These are phyloP conservation scores for Agrenia bidenticulata DNA, from an alignment of 2,888 invertebrate genomes.

Conservation along the genomic window DNA sequence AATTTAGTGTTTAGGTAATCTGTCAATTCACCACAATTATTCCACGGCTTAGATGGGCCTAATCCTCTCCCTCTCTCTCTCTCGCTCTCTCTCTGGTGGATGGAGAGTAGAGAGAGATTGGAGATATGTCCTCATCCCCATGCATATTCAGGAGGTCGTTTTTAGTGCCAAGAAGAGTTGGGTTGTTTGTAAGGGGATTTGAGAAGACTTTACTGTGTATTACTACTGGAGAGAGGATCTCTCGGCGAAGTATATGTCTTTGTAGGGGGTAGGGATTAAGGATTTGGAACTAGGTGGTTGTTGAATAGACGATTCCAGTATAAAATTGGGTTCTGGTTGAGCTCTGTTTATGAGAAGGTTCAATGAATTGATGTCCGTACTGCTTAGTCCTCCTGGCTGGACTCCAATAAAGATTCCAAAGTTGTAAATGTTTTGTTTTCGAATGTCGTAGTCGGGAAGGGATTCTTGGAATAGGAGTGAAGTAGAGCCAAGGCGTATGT, in stretches of 20 bases:
- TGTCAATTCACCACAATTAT: slow-evolving; percentile 34
- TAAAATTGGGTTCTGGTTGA: neutral
- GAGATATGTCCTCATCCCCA: neutral
- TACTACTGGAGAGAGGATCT: no score
- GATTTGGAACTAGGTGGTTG: neutral
- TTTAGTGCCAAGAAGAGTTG: neutral
- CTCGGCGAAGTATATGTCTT: neutral
- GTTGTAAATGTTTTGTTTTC: neutral
- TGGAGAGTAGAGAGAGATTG: no score
- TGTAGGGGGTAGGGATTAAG: neutral
- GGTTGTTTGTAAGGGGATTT: neutral
- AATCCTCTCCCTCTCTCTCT: neutral
- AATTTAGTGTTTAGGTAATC: slow-evolving; percentile 34
- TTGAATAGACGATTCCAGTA: neutral
- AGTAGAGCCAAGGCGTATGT: no score
- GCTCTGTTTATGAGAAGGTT: neutral
- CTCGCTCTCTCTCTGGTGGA: no score
- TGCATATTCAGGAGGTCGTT: slow-evolving; percentile 3
- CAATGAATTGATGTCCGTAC: slow-evolving; percentile 1
- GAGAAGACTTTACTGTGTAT: neutral
- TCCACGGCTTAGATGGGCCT: slow-evolving; percentile 1
- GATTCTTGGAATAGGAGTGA: no score
- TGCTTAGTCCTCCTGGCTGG: neutral
- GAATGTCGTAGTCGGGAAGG: neutral
- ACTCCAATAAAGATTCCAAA: no score